phyloP scores from a whole-genome alignment of 64 coral and sea anemone genomes.

The Anthopleura sola region DNA sequence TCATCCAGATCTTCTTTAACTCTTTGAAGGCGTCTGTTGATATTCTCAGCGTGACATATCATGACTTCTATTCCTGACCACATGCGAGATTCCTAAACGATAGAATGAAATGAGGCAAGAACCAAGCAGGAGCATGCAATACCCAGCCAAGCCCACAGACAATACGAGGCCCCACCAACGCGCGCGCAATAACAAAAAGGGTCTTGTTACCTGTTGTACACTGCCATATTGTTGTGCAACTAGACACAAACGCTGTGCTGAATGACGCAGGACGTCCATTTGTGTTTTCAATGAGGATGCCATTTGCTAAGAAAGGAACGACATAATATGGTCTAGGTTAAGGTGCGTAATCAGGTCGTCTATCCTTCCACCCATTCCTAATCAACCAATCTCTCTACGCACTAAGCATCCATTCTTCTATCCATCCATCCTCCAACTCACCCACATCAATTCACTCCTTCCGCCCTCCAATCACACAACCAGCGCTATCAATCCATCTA shows the following conservation, averaged over 20 bases:
- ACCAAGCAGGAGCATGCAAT: no score
- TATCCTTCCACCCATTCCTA: no score
- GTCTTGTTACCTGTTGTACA: slow-evolving; percentile 64
- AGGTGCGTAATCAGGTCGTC: neutral
- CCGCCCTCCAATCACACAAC: no score
- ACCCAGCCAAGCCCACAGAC: no score
- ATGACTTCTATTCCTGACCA: slow-evolving; percentile 83
- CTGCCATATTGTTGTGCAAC: slow-evolving; percentile 85
- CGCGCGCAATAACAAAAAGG: neutral
- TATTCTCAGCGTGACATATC: slow-evolving; percentile 82
- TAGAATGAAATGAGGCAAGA: neutral
- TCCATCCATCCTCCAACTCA: neutral
- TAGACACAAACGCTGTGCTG: slow-evolving; percentile 51
- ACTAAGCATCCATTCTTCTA: neutral
- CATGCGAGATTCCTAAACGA: slow-evolving; percentile 75
- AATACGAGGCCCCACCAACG: no score
- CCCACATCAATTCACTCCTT: no score
- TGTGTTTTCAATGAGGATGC: slow-evolving; percentile 46
- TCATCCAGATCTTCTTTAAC: slow-evolving; percentile 73
- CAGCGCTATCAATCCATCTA: no score
- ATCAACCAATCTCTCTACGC: no score
- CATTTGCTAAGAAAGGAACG: slow-evolving; percentile 34
- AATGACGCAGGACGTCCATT: slow-evolving; percentile 57
- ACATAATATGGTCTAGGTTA: neutral
- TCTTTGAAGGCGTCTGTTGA: slow-evolving; percentile 66